These are phyloP conservation scores for Melanophora roralis DNA, from an alignment of 2,888 invertebrate species.

Conservation along the genomic window DNA sequence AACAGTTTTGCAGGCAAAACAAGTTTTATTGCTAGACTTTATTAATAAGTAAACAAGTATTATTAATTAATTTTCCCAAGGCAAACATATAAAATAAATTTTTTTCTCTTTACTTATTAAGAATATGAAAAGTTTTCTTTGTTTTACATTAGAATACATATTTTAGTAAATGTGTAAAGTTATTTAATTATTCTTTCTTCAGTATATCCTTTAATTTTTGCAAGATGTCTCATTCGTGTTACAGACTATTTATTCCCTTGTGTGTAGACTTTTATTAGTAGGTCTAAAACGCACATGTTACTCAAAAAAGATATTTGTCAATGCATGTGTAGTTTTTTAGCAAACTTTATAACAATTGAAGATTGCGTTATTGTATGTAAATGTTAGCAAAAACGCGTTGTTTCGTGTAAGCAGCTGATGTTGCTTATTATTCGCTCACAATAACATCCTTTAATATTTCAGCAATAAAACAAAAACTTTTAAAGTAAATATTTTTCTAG, in stretches of 20 bases:
- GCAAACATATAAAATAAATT: not conserved
- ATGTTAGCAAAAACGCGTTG: too few species aligned
- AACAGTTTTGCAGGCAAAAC: not conserved
- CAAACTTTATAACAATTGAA: too few species aligned
- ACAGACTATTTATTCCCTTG: not conserved
- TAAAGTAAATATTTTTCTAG: not conserved
- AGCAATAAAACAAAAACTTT: too few species aligned
- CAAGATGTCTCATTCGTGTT: not conserved
- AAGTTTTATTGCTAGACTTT: not conserved
- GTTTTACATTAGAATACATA: not conserved
- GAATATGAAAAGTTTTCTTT: not conserved
- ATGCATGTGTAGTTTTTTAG: too few species aligned
- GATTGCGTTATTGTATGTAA: too few species aligned
- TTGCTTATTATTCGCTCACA: conserved; percentile 36
- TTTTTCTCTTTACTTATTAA: not conserved
- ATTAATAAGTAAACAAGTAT: not conserved
- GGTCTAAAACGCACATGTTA: not conserved
- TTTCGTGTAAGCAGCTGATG: conserved; percentile 6
- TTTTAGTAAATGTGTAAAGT: not conserved
- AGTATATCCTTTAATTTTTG: not conserved
- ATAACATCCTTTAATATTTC: conserved; percentile 23
- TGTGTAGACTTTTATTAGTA: not conserved
- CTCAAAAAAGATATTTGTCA: too few species aligned
- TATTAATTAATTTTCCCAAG: not conserved
- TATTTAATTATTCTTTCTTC: not conserved